Percentiles rank a stretch among this genome's conserved stretches.
These are phyloP conservation scores for Gambusia holbrooki DNA, from an alignment of 2,113 vertebrate genomes.

Conservation along the genomic window DNA sequence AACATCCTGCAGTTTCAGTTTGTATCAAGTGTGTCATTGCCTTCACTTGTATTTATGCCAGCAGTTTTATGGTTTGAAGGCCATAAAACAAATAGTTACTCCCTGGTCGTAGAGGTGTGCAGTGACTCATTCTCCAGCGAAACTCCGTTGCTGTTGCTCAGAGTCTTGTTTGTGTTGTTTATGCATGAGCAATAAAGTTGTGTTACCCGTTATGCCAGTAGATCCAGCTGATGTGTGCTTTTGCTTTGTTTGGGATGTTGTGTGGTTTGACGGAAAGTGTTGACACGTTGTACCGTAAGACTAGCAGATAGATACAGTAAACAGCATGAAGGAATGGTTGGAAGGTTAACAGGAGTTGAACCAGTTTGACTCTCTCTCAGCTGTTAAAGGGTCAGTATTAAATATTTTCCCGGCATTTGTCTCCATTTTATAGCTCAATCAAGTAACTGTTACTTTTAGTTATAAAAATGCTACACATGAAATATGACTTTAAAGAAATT, in stretches of 20 bases:
- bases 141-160: constrained; percentile 61
- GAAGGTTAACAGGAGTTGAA: not conserved
- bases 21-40: constrained; percentile 4
- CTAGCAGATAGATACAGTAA: not conserved
- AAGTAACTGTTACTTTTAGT: too few species aligned
- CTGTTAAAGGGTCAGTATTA: not conserved
- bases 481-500: too few species aligned
- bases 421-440: too few species aligned
- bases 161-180: constrained; percentile 28
- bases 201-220: constrained; percentile 72
- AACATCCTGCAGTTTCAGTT: constrained; percentile 28
- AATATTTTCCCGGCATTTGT: too few species aligned
- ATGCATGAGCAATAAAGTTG: constrained; percentile 40
- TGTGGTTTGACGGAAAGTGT: constrained; percentile 51
- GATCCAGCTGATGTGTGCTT: constrained; percentile 40
- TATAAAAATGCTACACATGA: too few species aligned
- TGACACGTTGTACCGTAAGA: constrained; percentile 25
- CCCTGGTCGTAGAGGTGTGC: constrained; percentile 24
- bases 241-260: constrained; percentile 52
- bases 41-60: constrained; percentile 5
- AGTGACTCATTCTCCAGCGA: constrained; percentile 53
- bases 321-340: not conserved
- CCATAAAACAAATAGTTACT: constrained; percentile 23
- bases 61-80: constrained; percentile 12
- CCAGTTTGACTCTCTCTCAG: not conserved